phyloP scores from a whole-genome alignment of 2,113 vertebrate species.

The Beaufortia kweichowensis region DNA sequence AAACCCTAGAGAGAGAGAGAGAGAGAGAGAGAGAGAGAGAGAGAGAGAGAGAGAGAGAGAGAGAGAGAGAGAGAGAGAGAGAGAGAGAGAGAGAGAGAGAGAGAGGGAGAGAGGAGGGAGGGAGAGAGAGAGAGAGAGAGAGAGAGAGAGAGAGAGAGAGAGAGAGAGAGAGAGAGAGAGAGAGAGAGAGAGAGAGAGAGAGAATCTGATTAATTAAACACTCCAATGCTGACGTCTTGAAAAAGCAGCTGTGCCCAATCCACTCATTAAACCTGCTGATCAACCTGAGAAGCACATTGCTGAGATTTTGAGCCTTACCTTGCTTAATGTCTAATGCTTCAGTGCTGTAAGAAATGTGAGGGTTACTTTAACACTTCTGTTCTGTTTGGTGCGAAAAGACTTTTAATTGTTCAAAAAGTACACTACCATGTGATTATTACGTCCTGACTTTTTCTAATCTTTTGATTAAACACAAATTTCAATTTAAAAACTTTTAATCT shows the following conservation, averaged over 20 bases:
- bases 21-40: conserved; percentile 8
- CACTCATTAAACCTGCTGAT: conserved; percentile 68
- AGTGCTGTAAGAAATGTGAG: not conserved
- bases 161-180: not conserved
- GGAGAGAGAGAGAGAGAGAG: not conserved
- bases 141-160: conserved; percentile 20
- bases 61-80: conserved; percentile 9
- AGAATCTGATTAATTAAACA: conserved; percentile 70
- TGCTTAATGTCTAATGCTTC: not conserved
- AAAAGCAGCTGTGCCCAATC: conserved; percentile 60
- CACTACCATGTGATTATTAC: too few relatives aligned
- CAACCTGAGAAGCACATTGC: conserved; percentile 50
- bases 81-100: not conserved
- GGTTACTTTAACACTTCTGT: not conserved
- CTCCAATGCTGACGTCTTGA: conserved; percentile 60
- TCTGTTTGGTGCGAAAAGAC: too few relatives aligned
- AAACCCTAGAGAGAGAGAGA: conserved; percentile 1
- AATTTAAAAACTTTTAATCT: too few relatives aligned
- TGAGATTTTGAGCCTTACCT: conserved; percentile 49
- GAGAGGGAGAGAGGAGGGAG: too few relatives aligned
- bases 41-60: not conserved
- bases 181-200: conserved; percentile 16
- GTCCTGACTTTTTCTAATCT: too few relatives aligned
- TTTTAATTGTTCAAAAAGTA: too few relatives aligned
- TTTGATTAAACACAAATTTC: too few relatives aligned